Base-by-base conservation (phyloP, 2,113 vertebrate genomes). In the Leuciscus idus region DNA sequence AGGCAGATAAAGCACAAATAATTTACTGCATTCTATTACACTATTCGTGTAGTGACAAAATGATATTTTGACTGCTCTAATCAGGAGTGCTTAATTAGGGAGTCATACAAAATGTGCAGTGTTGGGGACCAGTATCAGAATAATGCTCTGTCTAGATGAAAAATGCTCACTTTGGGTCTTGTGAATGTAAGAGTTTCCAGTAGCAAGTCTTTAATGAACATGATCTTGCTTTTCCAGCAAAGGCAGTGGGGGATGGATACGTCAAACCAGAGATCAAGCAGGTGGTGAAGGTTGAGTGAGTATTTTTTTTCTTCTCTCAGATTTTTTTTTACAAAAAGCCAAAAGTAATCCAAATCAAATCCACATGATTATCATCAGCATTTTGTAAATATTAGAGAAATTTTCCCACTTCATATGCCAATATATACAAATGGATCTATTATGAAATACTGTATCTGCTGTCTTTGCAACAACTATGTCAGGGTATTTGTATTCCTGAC, bases 191-290 rank as follows among this genome's bases (percentile, higher is more conserved):
- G 64, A 19, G 28, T 66, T 70, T 21, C 7, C 39, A 26, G 43
- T 43, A 43, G 6, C 21, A 48, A 28, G 61, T 48, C 12, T 26
- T 48, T 79, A 68, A 79, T 70, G 13, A 57, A 59, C 46, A 68
- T 68, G 0, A 21, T 73, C 66, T 15, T 76, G n/a, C 26, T 90
- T 85, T 33, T 50, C 1, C 87, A 99, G 98, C 97, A 59, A 99
- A 99, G 95, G 97, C 96, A 0, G 96, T 97, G 84, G 98, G 88
- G 2, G 88, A 99, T 1, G 98, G 98, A 43, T 99, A 99, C 0
- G 98, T 99, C 93, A 99, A 99, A 90, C 98, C 98, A 0, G 98
- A 98, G 94, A 99, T 99, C 93, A 99, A 98, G 92, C 98, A 99
- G 94, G 98, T 99, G 89, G 98, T 99, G 11, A 90, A 90, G 87